Evolutionary conservation across 2,888 invertebrate genomes (phyloP), one percentile per base, ranked within the genome.

Genomic region (Thalpophila matura): DNA sequence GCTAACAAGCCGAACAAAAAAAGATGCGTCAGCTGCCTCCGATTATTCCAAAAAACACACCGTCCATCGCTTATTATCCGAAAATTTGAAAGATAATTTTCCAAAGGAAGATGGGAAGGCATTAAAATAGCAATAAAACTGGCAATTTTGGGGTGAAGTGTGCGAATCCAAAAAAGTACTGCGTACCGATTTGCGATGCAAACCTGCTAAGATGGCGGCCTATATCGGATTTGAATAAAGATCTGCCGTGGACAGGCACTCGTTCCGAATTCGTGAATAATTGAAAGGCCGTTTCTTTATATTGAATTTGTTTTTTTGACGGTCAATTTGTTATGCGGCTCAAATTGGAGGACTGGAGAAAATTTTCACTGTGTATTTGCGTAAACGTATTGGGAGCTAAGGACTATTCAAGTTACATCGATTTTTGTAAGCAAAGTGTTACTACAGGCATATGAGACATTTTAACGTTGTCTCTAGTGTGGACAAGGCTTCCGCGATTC

Each of bases 111-210:
- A 82, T 84, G 85, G 88, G 84, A 85, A 71, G 86, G 89, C 91
- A 91, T 92, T 93, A 91, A 92, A 90, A 91, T 86, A 88, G 91
- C 92, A 91, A 93, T 93, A 91, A 91, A 92, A 93, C 91, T 86
- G 91, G 89, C 91, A 93, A 93, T 93, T 90, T 86, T 83, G 84
- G 78, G 80, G 90, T 87, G 86, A 87, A 86, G 86, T 83, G 86
- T 89, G 90, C 91, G 79, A 78, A 79, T 78, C 79, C 89, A 89
- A 90, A 91, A 92, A 92, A 91, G 91, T 89, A 90, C 90, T 83
- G 86, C 84, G 86, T 88, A 89, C 90, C 91, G 92, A 93, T 94
- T 93, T 92, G 94, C 90, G 91, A 92, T 94, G 91, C 94, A 92
- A 93, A 93, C 91, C 89, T 91, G 87, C 86, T 66, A 87, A 91